A percentile compares a stretch with the other conserved stretches of the same genome.
Conservation (phyloP, 2,113 vertebrate species). For the Nettapus auritus region DNA sequence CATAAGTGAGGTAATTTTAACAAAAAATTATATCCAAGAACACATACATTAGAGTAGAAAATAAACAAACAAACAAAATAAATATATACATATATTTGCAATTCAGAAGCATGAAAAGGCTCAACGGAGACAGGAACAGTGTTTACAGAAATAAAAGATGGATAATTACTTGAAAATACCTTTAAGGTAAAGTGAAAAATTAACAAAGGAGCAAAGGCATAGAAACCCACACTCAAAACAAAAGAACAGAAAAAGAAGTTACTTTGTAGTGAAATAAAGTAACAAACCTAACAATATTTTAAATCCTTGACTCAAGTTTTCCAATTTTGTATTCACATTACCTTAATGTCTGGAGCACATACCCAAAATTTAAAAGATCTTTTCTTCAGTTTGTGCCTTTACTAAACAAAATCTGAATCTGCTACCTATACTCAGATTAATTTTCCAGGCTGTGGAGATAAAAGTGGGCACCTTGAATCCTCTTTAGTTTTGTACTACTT, state of each 20-base stretch:
- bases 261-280: background rate
- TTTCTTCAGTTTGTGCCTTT: background rate
- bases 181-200: background rate
- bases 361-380: background rate
- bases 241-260: background rate
- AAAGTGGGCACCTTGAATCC: background rate
- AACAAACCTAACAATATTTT: background rate
- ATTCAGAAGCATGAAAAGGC: background rate
- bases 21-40: background rate
- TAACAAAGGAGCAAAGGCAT: accelerated
- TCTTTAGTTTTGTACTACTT: background rate
- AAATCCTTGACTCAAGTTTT: background rate
- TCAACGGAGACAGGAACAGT: background rate
- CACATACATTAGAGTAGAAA: background rate
- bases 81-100: background rate
- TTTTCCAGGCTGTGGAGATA: background rate
- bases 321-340: background rate
- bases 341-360: background rate
- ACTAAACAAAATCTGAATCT: background rate
- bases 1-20: background rate
- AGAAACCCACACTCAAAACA: background rate
- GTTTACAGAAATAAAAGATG: background rate
- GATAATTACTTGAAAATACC: background rate
- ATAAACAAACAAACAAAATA: too few relatives aligned
- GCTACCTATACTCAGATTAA: background rate